Conservation (phyloP, 2,888 invertebrate species). For the Caenorhabditis sp. region DNA sequence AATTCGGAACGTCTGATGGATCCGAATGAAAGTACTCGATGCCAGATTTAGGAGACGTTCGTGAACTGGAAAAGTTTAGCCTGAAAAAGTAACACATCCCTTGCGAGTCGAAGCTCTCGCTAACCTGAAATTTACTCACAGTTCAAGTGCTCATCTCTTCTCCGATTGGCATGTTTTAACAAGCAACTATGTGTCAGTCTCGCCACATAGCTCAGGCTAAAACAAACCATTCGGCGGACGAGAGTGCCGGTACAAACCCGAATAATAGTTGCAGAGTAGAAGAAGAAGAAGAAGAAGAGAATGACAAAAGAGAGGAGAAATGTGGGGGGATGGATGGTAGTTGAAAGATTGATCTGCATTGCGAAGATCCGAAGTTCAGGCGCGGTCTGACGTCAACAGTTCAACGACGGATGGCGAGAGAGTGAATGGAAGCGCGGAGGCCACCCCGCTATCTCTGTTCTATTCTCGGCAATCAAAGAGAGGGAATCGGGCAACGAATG, state of each 20-base stretch:
- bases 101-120: too few species aligned
- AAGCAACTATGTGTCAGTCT: constrained; percentile 27
- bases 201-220: constrained; percentile 49
- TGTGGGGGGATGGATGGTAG: constrained; percentile 2
- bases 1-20: too few species aligned
- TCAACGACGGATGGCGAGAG: constrained; percentile 37
- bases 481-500: too few species aligned
- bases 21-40: too few species aligned
- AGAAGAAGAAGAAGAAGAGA: not conserved
- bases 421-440: not conserved
- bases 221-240: constrained; percentile 38
- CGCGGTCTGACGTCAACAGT: constrained; percentile 52
- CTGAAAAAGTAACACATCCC: too few species aligned
- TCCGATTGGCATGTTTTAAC: constrained; percentile 43
- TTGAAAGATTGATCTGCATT: constrained; percentile 34
- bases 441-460: constrained; percentile 14
- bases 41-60: too few species aligned
- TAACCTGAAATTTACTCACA: constrained; percentile 1
- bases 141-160: not conserved
- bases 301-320: not conserved
- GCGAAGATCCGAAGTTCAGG: constrained; percentile 45
- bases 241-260: too few species aligned
- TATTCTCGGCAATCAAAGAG: constrained; percentile 26
- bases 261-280: not conserved
- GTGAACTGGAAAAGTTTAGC: too few species aligned